Percentiles rank a stretch among this genome's conserved stretches.
phyloP scores from a whole-genome alignment of 1,140 invertebrate genomes.

The Zaprionus ornatus region DNA sequence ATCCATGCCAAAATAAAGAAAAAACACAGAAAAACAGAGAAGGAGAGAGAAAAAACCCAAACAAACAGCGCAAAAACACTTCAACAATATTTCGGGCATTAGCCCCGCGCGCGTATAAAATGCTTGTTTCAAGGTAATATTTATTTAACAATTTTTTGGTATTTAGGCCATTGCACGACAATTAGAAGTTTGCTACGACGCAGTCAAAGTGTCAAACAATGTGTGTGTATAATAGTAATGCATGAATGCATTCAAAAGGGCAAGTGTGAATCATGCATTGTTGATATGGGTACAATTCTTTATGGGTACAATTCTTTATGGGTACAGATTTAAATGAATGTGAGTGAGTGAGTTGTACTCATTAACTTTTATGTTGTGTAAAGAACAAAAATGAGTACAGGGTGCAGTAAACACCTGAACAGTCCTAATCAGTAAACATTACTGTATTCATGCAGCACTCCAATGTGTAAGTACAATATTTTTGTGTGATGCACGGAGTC shows the following conservation, averaged over 20 bases:
- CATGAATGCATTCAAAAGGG: too few relatives aligned
- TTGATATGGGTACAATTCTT: too few relatives aligned
- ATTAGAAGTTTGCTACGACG: slow-evolving; percentile 18
- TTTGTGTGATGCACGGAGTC: not conserved
- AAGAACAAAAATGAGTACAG: too few relatives aligned
- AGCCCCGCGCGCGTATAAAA: slow-evolving; percentile 44
- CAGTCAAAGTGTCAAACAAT: not conserved
- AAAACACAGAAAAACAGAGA: slow-evolving; percentile 19
- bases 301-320: too few relatives aligned
- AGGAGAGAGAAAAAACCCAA: not conserved
- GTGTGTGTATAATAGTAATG: not conserved
- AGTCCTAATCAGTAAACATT: too few relatives aligned
- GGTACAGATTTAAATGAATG: too few relatives aligned
- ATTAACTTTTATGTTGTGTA: too few relatives aligned
- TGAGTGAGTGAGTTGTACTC: too few relatives aligned
- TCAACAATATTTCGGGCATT: slow-evolving; percentile 46
- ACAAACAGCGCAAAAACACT: slow-evolving; percentile 18
- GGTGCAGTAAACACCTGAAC: too few relatives aligned
- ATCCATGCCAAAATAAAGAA: slow-evolving; percentile 31
- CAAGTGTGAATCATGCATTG: too few relatives aligned
- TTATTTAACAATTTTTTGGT: slow-evolving; percentile 34
- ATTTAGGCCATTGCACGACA: slow-evolving; percentile 46
- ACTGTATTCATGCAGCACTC: too few relatives aligned
- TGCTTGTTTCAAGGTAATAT: slow-evolving; percentile 48
- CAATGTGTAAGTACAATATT: not conserved